Evolutionary conservation across 1,140 invertebrate species (phyloP).

Genomic region (Formica exsecta): DNA sequence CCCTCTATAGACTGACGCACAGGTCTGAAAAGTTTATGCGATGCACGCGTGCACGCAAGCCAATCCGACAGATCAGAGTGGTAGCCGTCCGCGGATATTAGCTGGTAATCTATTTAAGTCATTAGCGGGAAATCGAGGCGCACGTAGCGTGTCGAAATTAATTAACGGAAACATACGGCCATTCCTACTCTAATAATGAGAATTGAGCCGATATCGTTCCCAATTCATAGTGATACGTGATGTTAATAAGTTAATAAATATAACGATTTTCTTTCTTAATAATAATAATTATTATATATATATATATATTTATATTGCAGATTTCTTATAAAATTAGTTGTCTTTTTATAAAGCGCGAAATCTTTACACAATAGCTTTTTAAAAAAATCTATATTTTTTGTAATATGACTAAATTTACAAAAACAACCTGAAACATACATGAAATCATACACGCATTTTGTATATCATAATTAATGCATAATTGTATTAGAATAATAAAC

Average conservation of each 20-base stretch:
- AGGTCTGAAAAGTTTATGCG: slow-evolving; percentile 64
- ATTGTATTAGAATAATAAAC: neutral
- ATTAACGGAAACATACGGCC: slow-evolving; percentile 60
- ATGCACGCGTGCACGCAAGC: slow-evolving; percentile 56
- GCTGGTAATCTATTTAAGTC: slow-evolving; percentile 78
- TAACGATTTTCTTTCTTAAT: neutral
- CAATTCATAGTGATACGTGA: neutral
- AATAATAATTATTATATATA: neutral
- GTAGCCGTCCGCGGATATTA: slow-evolving; percentile 76
- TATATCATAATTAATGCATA: neutral
- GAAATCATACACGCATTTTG: neutral
- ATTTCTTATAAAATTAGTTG: neutral
- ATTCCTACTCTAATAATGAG: slow-evolving; percentile 57
- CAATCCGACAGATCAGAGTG: slow-evolving; percentile 53
- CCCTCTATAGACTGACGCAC: slow-evolving; percentile 42
- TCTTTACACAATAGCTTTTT: too few relatives aligned
- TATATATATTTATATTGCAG: neutral
- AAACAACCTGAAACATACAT: too few relatives aligned
- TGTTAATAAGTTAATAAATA: slow-evolving; percentile 30
- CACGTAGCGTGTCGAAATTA: slow-evolving; percentile 60
- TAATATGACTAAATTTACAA: too few relatives aligned
- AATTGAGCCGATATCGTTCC: slow-evolving; percentile 34
- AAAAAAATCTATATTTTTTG: too few relatives aligned
- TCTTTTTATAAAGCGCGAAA: too few relatives aligned
- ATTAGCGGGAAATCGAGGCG: slow-evolving; percentile 65